Base-by-base conservation (phyloP, 2,113 vertebrate genomes). In the Pleuronectes platessa region DNA sequence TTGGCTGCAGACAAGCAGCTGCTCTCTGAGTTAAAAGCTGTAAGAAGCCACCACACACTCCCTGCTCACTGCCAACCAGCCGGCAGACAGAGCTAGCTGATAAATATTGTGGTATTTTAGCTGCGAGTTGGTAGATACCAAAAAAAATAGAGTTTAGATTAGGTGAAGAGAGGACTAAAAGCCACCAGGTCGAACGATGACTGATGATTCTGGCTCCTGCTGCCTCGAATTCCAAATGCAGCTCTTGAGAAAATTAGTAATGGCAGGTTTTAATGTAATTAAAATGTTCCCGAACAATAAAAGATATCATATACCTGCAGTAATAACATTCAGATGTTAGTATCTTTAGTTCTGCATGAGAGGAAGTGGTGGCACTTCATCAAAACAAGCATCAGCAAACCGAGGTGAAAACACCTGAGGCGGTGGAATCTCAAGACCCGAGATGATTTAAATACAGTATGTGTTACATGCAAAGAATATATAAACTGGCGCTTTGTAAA, bases 71-170 rank as follows among this genome's bases (percentile, higher is more conserved):
- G 54, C 21, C 27, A 62, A 51, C 27, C 35, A 9, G 31, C 17
- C 58, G 31, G 24, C 20, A 56, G 51, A 58, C 13, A 27, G 0
- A 54, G 26, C 24, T n/a, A 11, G 18, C 51, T n/a, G 51, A 20
- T 54, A 20, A 49, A 49, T 18, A 49, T 2, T 5, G 45, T 49
- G 15, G 40, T 42, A 42, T 42, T n/a, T 68, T 10, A 68, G 54
- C 10, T 66, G 62, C 3, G 12, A 70, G 62, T 49, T 27, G 40
- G 37, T 20, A 0, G 26, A 75, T 45, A 51, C 13, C 35, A 77
- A 68, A 84, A 68, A 84, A 31, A 35, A 49, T 24, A 2, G 42
- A 67, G 55, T 45, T 55, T 37, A 78, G 65, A 66, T 20, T 37
- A 58, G 61, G 5, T 37, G 40, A 11, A 42, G 40, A 42, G 26